These are phyloP conservation scores for Coregonus sp. DNA, from an alignment of 2,797 vertebrate genomes.

Conservation along the genomic window DNA sequence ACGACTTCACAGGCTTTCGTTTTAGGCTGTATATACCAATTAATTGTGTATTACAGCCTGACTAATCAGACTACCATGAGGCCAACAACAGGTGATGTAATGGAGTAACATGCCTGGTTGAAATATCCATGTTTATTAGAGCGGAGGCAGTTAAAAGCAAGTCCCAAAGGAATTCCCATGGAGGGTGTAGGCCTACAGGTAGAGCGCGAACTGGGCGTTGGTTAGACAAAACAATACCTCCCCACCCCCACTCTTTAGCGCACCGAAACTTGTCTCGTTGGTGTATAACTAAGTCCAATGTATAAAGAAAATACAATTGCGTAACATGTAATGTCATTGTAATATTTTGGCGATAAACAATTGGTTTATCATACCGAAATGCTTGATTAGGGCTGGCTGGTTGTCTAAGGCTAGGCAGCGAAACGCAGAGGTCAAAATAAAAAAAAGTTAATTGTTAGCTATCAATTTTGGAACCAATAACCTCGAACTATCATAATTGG, in stretches of 20 bases:
- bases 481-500: neutral
- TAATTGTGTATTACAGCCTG: too few species aligned
- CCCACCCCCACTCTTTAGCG: slow-evolving; percentile 54
- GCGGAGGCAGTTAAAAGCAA: neutral
- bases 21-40: too few species aligned
- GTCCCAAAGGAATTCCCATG: neutral
- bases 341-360: neutral
- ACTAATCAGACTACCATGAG: too few species aligned
- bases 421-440: neutral
- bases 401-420: too few species aligned
- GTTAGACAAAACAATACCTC: slow-evolving; percentile 48
- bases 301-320: neutral
- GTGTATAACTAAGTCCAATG: too few species aligned
- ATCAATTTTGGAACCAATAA: too few species aligned
- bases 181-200: neutral
- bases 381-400: too few species aligned
- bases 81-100: neutral
- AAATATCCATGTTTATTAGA: neutral
- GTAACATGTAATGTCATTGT: neutral
- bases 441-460: neutral
- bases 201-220: slow-evolving; percentile 63
- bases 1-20: too few species aligned
- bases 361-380: neutral
- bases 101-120: neutral
- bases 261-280: neutral